Evolutionary conservation across 2,888 invertebrate genomes (phyloP).

Genomic region (Elegia similella): DNA sequence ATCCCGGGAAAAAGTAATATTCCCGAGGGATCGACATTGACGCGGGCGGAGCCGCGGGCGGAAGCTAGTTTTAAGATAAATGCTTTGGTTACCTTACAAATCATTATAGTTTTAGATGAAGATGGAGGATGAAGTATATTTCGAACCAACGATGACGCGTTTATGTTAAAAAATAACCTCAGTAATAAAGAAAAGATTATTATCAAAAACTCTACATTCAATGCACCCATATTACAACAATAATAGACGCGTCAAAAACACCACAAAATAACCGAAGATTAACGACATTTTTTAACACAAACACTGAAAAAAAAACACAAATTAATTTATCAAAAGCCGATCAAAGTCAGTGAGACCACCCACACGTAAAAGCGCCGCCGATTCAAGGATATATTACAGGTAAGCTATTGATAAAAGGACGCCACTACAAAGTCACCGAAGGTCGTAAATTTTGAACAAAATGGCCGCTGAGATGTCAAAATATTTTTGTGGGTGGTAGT

Average conservation of each 20-base stretch:
- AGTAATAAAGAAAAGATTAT: background rate
- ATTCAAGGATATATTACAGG: conserved; percentile 16
- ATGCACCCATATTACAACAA: background rate
- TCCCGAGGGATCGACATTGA: too few relatives aligned
- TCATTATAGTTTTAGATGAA: too few relatives aligned
- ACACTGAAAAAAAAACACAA: conserved; percentile 14
- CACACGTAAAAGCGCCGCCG: conserved; percentile 18
- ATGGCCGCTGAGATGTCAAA: conserved; percentile 32
- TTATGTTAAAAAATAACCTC: background rate
- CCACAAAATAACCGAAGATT: conserved; percentile 5
- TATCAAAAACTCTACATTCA: background rate
- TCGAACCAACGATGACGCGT: background rate
- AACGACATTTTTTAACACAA: conserved; percentile 5
- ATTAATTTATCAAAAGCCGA: conserved; percentile 18
- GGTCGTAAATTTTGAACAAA: conserved; percentile 34
- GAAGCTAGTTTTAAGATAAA: too few relatives aligned
- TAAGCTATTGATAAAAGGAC: conserved; percentile 21
- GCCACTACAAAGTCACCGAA: conserved; percentile 34
- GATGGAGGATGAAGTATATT: background rate
- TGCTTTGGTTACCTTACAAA: too few relatives aligned
- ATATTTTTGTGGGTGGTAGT: conserved; percentile 24
- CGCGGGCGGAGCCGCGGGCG: too few relatives aligned
- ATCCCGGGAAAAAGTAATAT: too few relatives aligned
- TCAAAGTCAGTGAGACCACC: conserved; percentile 17
- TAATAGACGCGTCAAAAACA: conserved; percentile 9